Evolutionary conservation across 1,140 invertebrate genomes (phyloP).

Genomic region (Pemphigus obesinymphae): DNA sequence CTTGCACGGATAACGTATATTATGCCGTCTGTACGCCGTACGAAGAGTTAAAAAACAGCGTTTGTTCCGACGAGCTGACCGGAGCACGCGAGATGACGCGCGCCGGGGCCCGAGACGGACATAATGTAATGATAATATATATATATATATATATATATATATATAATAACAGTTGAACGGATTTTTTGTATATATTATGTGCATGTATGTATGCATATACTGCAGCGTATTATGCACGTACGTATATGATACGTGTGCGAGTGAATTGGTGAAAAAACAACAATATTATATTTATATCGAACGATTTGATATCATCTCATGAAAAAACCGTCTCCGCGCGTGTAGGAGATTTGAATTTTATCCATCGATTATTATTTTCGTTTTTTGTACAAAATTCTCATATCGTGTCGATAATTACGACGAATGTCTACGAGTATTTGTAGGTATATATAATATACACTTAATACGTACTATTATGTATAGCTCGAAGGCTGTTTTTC

Average conservation of each 20-base stretch:
- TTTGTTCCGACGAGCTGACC: neutral
- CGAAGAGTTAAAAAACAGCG: neutral
- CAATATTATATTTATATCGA: too few species aligned
- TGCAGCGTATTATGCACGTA: neutral
- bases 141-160: neutral
- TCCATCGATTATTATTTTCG: neutral
- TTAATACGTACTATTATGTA: neutral
- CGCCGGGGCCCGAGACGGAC: too few species aligned
- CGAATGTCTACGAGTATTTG: neutral
- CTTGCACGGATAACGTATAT: neutral
- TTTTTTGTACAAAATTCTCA: neutral
- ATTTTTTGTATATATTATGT: too few species aligned
- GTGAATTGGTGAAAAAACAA: neutral
- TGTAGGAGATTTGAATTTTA: slow-evolving; percentile 24
- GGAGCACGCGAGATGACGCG: slow-evolving; percentile 7
- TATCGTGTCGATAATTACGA: slow-evolving; percentile 31
- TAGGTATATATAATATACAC: neutral
- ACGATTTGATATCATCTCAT: too few species aligned
- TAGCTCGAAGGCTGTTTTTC: neutral
- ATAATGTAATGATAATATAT: too few species aligned
- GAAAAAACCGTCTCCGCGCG: slow-evolving; percentile 6
- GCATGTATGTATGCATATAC: too few species aligned
- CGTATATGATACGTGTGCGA: neutral
- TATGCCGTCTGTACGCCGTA: neutral
- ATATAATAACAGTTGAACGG: neutral